Base-by-base conservation (phyloP, 2,888 invertebrate genomes). In the Xestobium rufovillosum region DNA sequence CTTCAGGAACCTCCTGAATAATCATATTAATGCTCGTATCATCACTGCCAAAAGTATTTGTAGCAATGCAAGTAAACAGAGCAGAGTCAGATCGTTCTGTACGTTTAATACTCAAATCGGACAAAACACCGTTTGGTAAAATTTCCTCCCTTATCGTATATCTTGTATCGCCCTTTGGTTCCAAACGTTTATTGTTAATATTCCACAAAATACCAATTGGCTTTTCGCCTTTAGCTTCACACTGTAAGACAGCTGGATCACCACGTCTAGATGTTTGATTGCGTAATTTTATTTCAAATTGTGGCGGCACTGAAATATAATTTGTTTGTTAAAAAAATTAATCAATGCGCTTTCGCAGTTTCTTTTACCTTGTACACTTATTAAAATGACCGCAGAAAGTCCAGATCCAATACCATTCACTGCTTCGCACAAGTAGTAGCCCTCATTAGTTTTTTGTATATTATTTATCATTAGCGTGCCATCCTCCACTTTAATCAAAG, bases 321-420 rank as follows among this genome's bases (percentile, higher is more conserved):
- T 14, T 15, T 16, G 16, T n/a, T 14, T 29, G 39, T 15, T 14
- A 16, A 17, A 29, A 32, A n/a, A 14, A 27, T 8, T 16, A 16
- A 10, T 16, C 10, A 14, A n/a, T 12, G 2, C 10, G 11, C 6
- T 9, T 4, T 4, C 10, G 9, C 26, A 4, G 13, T n/a, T 26
- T 16, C 17, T 34, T 31, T 23, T 70, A 90, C 90, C 87, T 74
- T 94, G 92, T 26, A 95, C 94, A 51, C 87, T 90, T 48, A 96
- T 85, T 52, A 87, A 76, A 52, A 94, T 88, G 13, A 95, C 91
- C 50, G 94, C 94, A 35, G 94, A 95, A 17, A 95, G 72, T 56
- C 91, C 94, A 43, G 91, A 87, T 43, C 94, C 94, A 53, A 96
- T 92, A 53, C 92, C 90, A 66, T 96, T 96, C 31, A 89, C 89